phyloP scores from a whole-genome alignment of 1,140 invertebrate species.

The Euborellia annulipes region DNA sequence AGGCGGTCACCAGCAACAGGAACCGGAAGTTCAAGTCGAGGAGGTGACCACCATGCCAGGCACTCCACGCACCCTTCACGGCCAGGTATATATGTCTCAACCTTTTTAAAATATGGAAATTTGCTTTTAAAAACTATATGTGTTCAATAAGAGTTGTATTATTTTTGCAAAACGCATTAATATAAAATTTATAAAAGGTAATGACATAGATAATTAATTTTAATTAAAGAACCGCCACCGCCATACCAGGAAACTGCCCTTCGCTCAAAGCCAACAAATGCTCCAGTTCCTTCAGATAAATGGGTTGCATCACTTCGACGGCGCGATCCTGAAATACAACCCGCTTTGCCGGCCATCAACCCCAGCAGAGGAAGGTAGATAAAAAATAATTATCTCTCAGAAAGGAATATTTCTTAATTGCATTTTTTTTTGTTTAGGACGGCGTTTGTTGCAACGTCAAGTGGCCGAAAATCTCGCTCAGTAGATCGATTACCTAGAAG shows the following conservation, averaged over 20 bases:
- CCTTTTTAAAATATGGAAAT: no score
- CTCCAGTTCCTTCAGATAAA: constrained; percentile 27
- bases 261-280: constrained; percentile 1
- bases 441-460: constrained; percentile 15
- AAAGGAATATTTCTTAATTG: no score
- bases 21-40: constrained; percentile 13
- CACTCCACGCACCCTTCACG: constrained; percentile 5
- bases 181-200: no score
- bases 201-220: no score
- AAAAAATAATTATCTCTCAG: no score
- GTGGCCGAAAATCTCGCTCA: constrained; percentile 16
- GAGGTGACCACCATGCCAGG: not conserved
- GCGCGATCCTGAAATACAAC: constrained; percentile 46
- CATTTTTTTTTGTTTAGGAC: constrained; percentile 11
- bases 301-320: constrained; percentile 42
- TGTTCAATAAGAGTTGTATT: no score
- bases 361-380: constrained; percentile 20
- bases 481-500: constrained; percentile 16
- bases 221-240: no score
- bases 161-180: no score
- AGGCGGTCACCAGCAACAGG: no score
- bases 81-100: constrained; percentile 1
- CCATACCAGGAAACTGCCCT: no score
- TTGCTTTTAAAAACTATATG: no score
- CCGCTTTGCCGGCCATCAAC: constrained; percentile 41